Percentiles rank a stretch among this genome's conserved stretches.
Evolutionary conservation across 2,797 vertebrate genomes (phyloP).

Genomic region (Nasua narica): DNA sequence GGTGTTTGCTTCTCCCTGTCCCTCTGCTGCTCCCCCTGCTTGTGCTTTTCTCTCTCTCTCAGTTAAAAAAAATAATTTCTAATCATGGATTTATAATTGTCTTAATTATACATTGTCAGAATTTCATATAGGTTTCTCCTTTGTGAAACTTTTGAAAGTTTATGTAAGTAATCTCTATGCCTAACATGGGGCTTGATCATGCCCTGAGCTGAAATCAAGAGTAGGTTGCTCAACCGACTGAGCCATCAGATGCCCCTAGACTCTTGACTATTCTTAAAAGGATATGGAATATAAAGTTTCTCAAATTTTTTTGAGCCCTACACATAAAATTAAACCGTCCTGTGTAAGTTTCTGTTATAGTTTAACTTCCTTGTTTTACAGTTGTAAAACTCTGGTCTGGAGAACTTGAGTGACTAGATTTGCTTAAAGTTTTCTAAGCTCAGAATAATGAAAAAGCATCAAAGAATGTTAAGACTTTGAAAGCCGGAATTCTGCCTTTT

Average conservation of each 20-base stretch:
- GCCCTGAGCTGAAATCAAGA: background rate
- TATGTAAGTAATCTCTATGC: too few species aligned
- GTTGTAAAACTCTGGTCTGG: background rate
- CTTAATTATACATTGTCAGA: background rate
- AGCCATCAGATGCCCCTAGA: too few species aligned
- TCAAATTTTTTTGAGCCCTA: background rate
- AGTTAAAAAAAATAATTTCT: background rate
- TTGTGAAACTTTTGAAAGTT: background rate
- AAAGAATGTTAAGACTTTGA: background rate
- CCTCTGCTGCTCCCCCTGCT: too few species aligned
- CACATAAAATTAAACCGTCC: background rate
- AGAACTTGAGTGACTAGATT: background rate
- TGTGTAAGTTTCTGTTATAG: background rate
- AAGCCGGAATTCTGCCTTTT: background rate
- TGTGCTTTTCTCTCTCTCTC: too few species aligned
- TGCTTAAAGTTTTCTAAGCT: slow-evolving; percentile 18
- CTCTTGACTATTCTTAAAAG: background rate
- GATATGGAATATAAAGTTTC: background rate
- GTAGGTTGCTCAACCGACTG: background rate
- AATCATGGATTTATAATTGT: background rate
- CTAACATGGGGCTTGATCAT: background rate
- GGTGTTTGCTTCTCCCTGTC: too few species aligned
- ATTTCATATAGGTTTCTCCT: slow-evolving; percentile 13
- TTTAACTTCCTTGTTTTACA: slow-evolving; percentile 11
- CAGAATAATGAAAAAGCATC: slow-evolving; percentile 23